A percentile compares a stretch with the other conserved stretches of the same genome.
phyloP scores from a whole-genome alignment of 2,888 invertebrate species.

The Pemphredon lugubris region DNA sequence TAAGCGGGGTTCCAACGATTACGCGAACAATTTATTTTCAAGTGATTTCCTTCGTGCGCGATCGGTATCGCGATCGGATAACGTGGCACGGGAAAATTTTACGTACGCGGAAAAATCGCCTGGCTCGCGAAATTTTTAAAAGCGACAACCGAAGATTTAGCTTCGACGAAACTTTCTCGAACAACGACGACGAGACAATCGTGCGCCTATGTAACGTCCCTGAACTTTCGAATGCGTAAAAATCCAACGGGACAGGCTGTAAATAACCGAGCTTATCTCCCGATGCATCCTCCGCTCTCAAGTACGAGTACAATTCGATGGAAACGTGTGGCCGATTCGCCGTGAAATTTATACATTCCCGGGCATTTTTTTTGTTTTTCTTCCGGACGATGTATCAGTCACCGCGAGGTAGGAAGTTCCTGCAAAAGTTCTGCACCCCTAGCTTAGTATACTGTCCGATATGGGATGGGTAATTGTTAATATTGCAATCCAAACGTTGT shows the following conservation, averaged over 20 bases:
- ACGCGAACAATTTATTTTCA: slow-evolving; percentile 13
- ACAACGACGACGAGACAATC: slow-evolving; percentile 18
- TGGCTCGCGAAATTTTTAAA: too few species aligned
- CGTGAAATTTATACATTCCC: neutral
- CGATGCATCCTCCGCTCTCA: slow-evolving; percentile 4
- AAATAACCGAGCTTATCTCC: slow-evolving; percentile 29
- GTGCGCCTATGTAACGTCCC: slow-evolving; percentile 6
- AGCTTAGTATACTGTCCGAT: too few species aligned
- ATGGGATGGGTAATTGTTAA: too few species aligned
- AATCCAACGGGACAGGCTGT: slow-evolving; percentile 24
- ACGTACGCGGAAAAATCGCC: neutral
- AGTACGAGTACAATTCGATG: slow-evolving; percentile 1
- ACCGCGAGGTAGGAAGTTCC: too few species aligned
- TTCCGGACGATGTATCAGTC: too few species aligned
- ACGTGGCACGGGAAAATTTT: neutral
- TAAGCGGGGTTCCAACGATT: too few species aligned
- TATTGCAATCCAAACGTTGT: too few species aligned
- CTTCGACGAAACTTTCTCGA: neutral
- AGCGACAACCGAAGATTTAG: neutral
- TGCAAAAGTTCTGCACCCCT: too few species aligned
- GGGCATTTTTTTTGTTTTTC: too few species aligned
- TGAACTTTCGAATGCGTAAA: slow-evolving; percentile 37
- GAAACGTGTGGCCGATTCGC: neutral
- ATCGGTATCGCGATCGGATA: too few species aligned
- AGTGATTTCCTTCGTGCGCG: neutral